Evolutionary conservation across 2,888 invertebrate species (phyloP).

Genomic region (Drepanosiphum platanoidis): DNA sequence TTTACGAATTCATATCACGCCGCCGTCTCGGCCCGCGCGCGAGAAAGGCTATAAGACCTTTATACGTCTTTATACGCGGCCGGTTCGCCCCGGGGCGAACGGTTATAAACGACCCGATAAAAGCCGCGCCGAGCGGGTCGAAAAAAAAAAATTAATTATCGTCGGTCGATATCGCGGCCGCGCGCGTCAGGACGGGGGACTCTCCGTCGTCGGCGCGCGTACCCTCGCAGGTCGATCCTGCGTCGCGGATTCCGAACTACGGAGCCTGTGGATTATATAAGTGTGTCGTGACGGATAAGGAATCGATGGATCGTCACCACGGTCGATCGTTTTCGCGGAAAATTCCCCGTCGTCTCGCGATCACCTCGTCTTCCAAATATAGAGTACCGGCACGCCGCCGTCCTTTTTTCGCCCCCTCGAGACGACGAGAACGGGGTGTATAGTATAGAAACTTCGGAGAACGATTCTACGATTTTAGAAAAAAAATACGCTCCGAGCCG

Average conservation of each 20-base stretch:
- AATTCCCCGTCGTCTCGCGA: not conserved
- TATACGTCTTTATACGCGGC: constrained; percentile 58
- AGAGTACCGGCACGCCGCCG: too few relatives aligned
- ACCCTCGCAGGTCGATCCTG: not conserved
- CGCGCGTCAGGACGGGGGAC: not conserved
- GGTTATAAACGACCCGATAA: constrained; percentile 60
- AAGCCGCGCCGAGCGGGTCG: not conserved
- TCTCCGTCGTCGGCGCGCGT: too few relatives aligned
- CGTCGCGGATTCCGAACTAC: not conserved
- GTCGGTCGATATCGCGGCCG: not conserved
- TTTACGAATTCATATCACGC: constrained; percentile 60
- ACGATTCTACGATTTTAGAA: too few relatives aligned
- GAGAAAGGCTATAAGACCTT: constrained; percentile 54
- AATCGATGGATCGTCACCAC: too few relatives aligned
- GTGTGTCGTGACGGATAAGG: not conserved
- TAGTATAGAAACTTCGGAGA: too few relatives aligned
- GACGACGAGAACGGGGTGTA: too few relatives aligned
- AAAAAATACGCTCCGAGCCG: too few relatives aligned
- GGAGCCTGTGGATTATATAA: too few relatives aligned
- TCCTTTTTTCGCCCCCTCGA: too few relatives aligned
- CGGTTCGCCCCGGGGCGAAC: constrained; percentile 3
- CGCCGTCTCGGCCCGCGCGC: constrained; percentile 34
- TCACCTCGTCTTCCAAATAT: too few relatives aligned
- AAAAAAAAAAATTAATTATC: constrained; percentile 58
- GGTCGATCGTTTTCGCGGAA: not conserved